These are phyloP conservation scores for Onchidella celtica DNA, from an alignment of 2,888 invertebrate species.

Conservation along the genomic window DNA sequence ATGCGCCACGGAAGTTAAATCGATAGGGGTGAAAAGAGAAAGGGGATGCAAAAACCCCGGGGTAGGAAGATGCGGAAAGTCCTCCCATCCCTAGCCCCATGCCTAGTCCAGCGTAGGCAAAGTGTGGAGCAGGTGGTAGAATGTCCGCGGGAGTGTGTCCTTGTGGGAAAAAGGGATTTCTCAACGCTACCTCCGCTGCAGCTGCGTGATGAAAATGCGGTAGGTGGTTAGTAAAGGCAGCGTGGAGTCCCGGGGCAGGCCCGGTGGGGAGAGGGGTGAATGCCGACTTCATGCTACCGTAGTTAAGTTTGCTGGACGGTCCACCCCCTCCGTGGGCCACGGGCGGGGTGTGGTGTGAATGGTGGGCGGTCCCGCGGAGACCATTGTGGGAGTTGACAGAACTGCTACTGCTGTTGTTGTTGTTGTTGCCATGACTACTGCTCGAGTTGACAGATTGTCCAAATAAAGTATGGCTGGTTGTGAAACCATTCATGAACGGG, in stretches of 20 bases:
- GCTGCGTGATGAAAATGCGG: conserved; percentile 29
- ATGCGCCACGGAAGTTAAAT: conserved; percentile 52
- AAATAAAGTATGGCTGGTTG: conserved; percentile 7
- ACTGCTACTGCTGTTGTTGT: conserved; percentile 6
- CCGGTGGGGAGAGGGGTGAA: conserved; percentile 76
- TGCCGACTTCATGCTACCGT: conserved; percentile 72
- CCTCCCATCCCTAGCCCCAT: conserved; percentile 56
- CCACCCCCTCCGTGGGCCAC: conserved; percentile 36
- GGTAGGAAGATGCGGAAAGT: conserved; percentile 55
- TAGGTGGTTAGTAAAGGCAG: conserved; percentile 65
- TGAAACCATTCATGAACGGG: conserved; percentile 25
- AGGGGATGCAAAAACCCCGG: conserved; percentile 63
- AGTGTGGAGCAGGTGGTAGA: conserved; percentile 54
- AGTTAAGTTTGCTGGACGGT: conserved; percentile 27
- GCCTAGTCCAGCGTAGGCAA: conserved; percentile 55
- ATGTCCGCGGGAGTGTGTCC: conserved; percentile 51
- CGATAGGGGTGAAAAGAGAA: conserved; percentile 69
- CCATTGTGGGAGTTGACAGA: not conserved
- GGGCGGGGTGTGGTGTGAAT: conserved; percentile 36
- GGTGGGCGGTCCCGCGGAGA: conserved; percentile 34
- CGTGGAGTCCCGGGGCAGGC: conserved; percentile 66
- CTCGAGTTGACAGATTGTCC: not conserved
- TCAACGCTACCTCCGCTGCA: conserved; percentile 30
- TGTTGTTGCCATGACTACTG: conserved; percentile 27
- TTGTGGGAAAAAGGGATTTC: conserved; percentile 40